Percentiles rank a stretch among this genome's conserved stretches.
Conservation (phyloP, 2,113 vertebrate species). For the Etheostoma spectabile region DNA sequence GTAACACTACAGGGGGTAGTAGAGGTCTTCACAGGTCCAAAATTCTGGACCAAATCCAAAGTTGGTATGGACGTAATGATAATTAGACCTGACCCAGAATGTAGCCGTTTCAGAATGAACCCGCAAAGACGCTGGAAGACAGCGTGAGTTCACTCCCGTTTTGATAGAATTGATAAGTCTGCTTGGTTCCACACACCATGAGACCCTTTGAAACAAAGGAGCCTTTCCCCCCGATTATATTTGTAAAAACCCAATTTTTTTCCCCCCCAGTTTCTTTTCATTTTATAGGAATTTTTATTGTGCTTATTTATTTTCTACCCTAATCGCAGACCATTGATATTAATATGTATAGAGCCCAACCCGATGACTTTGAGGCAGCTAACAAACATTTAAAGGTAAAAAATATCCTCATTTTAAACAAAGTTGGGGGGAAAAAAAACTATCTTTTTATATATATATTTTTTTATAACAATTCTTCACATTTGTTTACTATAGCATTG, state of each 20-base stretch:
- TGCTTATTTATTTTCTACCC: too few relatives aligned
- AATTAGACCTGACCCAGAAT: background rate
- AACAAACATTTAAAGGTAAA: background rate
- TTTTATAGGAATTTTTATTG: too few relatives aligned
- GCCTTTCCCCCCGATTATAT: too few relatives aligned
- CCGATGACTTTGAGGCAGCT: background rate
- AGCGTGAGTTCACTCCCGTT: background rate
- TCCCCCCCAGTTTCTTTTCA: too few relatives aligned
- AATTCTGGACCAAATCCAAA: background rate
- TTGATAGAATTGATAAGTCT: rapidly evolving
- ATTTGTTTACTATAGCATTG: background rate
- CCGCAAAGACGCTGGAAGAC: background rate
- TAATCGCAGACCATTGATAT: too few relatives aligned
- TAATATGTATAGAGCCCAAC: background rate
- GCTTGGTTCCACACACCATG: background rate
- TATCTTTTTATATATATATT: too few relatives aligned
- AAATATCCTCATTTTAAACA: background rate
- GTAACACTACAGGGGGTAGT: background rate
- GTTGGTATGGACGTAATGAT: background rate
- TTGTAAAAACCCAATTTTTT: too few relatives aligned
- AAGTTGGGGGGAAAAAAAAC: too few relatives aligned
- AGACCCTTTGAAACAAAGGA: too few relatives aligned
- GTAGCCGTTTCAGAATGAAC: background rate
- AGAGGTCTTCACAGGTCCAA: background rate
- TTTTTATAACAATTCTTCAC: background rate